Evolutionary conservation across 2,113 vertebrate species (phyloP).

Genomic region (Micromys minutus): DNA sequence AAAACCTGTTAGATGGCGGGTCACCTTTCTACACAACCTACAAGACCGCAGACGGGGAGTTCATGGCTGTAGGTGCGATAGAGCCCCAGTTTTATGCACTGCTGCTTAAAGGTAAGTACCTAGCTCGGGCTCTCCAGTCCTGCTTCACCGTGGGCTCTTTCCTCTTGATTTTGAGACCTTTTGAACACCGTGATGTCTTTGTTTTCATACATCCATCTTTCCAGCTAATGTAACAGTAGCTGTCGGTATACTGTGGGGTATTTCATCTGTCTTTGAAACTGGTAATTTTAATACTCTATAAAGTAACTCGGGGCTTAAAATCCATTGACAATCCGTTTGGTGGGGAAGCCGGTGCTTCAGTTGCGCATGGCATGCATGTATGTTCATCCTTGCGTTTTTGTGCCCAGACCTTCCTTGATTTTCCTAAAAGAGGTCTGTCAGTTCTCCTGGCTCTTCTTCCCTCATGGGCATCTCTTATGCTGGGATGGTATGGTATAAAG

Average conservation of each 20-base stretch:
- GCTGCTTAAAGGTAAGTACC: conserved; percentile 89
- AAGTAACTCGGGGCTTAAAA: conserved; percentile 3
- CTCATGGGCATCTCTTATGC: neutral
- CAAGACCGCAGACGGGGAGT: conserved; percentile 90
- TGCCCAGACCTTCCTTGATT: neutral
- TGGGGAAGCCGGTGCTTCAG: neutral
- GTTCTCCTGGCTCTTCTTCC: neutral
- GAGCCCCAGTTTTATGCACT: conserved; percentile 93
- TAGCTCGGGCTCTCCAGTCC: neutral
- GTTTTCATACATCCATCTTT: neutral
- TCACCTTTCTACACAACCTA: conserved; percentile 96
- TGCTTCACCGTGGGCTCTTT: neutral
- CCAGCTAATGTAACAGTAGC: neutral
- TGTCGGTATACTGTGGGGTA: neutral
- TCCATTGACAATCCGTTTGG: neutral
- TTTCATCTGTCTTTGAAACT: conserved; percentile 21
- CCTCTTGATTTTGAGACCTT: neutral
- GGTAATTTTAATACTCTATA: neutral
- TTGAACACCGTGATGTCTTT: neutral
- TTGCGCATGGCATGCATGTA: neutral
- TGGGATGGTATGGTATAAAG: neutral
- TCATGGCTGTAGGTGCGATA: conserved; percentile 94
- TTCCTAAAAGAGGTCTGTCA: neutral
- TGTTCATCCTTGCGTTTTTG: neutral
- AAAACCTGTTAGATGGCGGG: conserved; percentile 94